Evolutionary conservation across 2,888 invertebrate genomes (phyloP), one percentile per base, ranked within the genome.

Genomic region (Callosobruchus maculatus): DNA sequence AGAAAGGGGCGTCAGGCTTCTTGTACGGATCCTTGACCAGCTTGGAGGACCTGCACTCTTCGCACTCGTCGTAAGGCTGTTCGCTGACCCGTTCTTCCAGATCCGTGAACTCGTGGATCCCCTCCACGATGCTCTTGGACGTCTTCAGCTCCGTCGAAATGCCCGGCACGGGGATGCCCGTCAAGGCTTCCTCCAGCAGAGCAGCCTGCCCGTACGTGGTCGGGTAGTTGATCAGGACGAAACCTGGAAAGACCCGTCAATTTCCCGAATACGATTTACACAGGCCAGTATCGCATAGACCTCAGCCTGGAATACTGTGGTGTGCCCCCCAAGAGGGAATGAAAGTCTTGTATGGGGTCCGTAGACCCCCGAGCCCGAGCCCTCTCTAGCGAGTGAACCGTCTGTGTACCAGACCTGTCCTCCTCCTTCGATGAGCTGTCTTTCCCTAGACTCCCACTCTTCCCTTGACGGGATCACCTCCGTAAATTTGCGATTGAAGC

Each of bases 211-310:
- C 85, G 74, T 90, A 89, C 5, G 87, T 88, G 75, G 88, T 88
- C 0, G 93, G 93, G 81, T 90, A 93, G 83, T 93, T 91, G 68
- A 92, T 84, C 70, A 93, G 86, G n/a, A 90, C 91, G 88, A 92
- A 93, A 67, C 4, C 82, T 78, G 66, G 22, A 20, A 9, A 2
- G 21, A n/a, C n/a, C n/a, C 2, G 21, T 67, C 26, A 26, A 26
- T n/a, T n/a, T n/a, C n/a, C n/a, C n/a, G n/a, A n/a, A n/a, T n/a
- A n/a, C n/a, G n/a, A n/a, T n/a, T n/a, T n/a, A n/a, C n/a, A n/a
- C n/a, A n/a, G n/a, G n/a, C n/a, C n/a, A n/a, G n/a, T n/a, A n/a
- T n/a, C n/a, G n/a, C n/a, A n/a, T n/a, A n/a, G n/a, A n/a, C n/a
- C n/a, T n/a, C n/a, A n/a, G n/a, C n/a, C n/a, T n/a, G n/a, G n/a